Evolutionary conservation across 2,797 vertebrate species (phyloP), one percentile per base, ranked within the genome.

Genomic region (Fistularia tabacaria): DNA sequence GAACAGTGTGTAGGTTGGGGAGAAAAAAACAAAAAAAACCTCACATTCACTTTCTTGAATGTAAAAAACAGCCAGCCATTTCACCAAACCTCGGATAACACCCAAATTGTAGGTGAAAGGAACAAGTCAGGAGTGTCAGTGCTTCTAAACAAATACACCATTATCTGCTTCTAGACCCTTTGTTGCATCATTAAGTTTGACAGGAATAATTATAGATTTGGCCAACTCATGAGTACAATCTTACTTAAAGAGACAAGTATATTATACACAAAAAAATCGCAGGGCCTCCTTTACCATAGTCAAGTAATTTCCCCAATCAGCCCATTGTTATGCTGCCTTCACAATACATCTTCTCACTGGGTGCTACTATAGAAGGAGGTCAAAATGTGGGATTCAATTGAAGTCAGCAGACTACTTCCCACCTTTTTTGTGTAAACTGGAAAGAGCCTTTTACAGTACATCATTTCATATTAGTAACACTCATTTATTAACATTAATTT

Each of bases 11-110:
- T 74, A 7, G 8, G 57, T 52, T 61, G 64, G 64, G 61, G 69
- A 67, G 40, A 49, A 51, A 55, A 62, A 15, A 49, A 46, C 49
- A 38, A 37, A 36, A 50, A 59, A 74, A 64, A 62, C 2, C 25
- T 25, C 49, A 64, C 58, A 76, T 71, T 69, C 36, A 63, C 41
- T 57, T 62, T 69, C 42, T 54, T 69, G 44, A 77, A 82, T 79
- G 82, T 85, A 84, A 80, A 80, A 68, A 65, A 73, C 13, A 9
- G 6, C 36, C 64, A 67, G 63, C 57, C 60, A 77, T 69, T 80
- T 77, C 57, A 73, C 41, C 54, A 60, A 45, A 55, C 13, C 62
- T 46, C 45, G 54, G 72, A 64, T 75, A n/a, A 9, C 10, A 63
- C 62, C 61, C 62, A 62, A 62, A 60, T 42, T 56, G 41, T 13